These are phyloP conservation scores for Apamea crenata DNA, from an alignment of 2,888 invertebrate species.

Conservation along the genomic window DNA sequence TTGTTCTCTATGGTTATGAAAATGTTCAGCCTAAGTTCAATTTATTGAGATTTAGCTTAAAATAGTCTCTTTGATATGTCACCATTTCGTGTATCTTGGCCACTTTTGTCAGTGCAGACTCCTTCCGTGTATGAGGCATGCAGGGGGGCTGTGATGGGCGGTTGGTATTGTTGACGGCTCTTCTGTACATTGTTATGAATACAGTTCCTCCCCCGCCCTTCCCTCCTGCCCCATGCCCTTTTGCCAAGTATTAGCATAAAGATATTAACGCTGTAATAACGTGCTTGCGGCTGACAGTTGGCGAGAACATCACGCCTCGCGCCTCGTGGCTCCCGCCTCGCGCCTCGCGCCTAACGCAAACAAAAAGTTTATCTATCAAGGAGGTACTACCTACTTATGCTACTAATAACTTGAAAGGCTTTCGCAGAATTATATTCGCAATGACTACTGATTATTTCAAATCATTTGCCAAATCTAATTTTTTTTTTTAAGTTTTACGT, in stretches of 20 bases:
- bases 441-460: not conserved
- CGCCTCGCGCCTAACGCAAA: not conserved
- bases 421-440: not conserved
- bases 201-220: not conserved
- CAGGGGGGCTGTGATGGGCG: not conserved
- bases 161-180: not conserved
- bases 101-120: too few species aligned
- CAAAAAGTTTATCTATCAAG: conserved; percentile 6
- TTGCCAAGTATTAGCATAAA: not conserved
- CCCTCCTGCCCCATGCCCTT: not conserved
- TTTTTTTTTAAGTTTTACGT: not conserved
- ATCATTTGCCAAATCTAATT: not conserved
- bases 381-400: not conserved
- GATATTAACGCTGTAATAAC: conserved; percentile 11
- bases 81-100: too few species aligned
- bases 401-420: not conserved
- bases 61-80: too few species aligned
- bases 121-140: too few species aligned
- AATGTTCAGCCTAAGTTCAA: not conserved
- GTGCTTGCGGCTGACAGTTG: conserved; percentile 9
- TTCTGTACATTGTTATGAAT: not conserved
- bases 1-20: not conserved
- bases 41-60: not conserved
- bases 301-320: not conserved
- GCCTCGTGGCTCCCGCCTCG: not conserved